Conservation (phyloP, 2,888 invertebrate genomes). For the Uropetala carovei region DNA sequence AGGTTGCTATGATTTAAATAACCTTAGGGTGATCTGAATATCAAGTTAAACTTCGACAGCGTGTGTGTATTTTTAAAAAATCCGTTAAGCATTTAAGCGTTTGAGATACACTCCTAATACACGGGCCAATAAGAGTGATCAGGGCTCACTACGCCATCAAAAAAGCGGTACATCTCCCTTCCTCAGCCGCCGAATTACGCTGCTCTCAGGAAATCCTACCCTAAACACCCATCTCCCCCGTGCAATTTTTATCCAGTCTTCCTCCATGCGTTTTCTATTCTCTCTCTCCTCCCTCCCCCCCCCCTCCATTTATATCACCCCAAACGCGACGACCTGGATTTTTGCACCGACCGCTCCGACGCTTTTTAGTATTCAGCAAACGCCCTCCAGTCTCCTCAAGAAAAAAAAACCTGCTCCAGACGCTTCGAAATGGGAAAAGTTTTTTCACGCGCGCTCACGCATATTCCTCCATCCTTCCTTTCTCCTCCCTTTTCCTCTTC, state of each 20-base stretch:
- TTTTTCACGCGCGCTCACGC: conserved; percentile 5
- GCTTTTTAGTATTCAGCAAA: background rate
- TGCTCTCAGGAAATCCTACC: background rate
- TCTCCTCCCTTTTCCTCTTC: background rate
- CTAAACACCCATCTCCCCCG: background rate
- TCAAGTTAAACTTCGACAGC: no score
- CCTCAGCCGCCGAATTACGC: background rate
- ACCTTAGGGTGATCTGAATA: no score
- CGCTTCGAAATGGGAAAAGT: conserved; percentile 37
- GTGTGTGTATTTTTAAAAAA: no score
- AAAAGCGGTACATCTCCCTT: background rate
- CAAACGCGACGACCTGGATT: conserved; percentile 12
- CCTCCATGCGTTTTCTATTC: background rate
- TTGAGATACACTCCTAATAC: no score
- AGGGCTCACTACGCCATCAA: background rate
- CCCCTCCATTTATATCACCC: background rate
- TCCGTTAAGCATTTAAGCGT: no score
- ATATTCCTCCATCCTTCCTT: background rate
- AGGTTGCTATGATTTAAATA: no score
- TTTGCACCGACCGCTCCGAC: background rate
- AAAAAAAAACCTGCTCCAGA: conserved; percentile 42
- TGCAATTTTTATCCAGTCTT: background rate
- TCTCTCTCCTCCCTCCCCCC: background rate
- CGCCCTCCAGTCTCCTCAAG: conserved; percentile 9
- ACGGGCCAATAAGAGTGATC: no score